These are phyloP conservation scores for Chlorodrepanis virens DNA, from an alignment of 2,113 vertebrate genomes.

Conservation along the genomic window DNA sequence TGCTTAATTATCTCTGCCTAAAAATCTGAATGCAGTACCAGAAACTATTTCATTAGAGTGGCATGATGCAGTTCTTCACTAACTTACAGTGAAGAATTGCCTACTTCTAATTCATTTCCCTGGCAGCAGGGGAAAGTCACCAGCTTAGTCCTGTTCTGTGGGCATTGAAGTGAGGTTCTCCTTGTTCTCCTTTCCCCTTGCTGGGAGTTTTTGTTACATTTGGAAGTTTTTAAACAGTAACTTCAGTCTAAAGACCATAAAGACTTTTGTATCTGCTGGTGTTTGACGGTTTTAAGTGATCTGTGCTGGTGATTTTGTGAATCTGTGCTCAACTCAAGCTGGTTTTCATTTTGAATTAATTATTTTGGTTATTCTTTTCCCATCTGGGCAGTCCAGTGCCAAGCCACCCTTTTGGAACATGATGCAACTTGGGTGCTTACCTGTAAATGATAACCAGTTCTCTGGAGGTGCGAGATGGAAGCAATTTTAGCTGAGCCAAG, in stretches of 20 bases:
- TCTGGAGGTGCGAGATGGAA: not conserved
- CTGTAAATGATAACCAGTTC: not conserved
- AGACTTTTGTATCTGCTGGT: not conserved
- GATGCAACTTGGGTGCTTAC: not conserved
- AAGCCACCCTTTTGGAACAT: not conserved
- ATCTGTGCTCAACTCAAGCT: not conserved
- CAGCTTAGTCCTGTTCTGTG: not conserved
- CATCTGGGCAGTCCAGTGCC: not conserved
- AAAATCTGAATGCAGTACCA: not conserved
- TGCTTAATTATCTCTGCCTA: not conserved
- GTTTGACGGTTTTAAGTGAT: not conserved
- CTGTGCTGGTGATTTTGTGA: not conserved
- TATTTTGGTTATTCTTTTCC: not conserved
- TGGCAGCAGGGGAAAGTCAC: not conserved
- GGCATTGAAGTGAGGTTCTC: not conserved
- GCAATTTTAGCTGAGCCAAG: not conserved
- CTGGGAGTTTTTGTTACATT: not conserved
- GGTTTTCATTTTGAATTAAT: not conserved
- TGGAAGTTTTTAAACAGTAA: not conserved
- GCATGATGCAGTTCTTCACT: not conserved
- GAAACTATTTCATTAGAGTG: not conserved
- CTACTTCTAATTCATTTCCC: not conserved
- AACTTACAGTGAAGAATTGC: not conserved
- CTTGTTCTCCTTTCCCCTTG: not conserved
- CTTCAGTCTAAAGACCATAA: not conserved